phyloP scores from a whole-genome alignment of 1,140 invertebrate species.

The Vanessa tameamea region DNA sequence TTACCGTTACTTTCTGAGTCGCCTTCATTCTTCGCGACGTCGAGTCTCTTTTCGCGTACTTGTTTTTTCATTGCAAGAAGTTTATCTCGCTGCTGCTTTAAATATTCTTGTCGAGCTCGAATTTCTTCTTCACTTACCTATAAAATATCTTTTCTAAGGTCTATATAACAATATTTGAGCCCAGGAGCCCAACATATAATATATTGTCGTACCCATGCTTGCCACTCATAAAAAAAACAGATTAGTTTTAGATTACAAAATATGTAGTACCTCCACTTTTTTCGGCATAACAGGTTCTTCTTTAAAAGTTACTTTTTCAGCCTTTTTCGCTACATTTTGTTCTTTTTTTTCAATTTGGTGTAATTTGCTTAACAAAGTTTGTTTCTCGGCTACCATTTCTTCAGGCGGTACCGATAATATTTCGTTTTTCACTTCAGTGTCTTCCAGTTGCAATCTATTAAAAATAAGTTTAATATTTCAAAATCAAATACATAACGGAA shows the following conservation, averaged over 20 bases:
- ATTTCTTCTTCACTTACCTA: constrained; percentile 83
- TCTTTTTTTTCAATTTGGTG: constrained; percentile 65
- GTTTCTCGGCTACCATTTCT: constrained; percentile 66
- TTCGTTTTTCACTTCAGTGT: constrained; percentile 52
- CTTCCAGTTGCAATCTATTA: constrained; percentile 60
- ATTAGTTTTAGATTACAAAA: background rate
- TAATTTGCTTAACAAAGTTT: constrained; percentile 63
- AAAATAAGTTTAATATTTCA: background rate
- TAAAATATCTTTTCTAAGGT: background rate
- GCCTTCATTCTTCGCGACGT: constrained; percentile 70
- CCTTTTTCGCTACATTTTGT: constrained; percentile 33
- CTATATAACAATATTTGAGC: background rate
- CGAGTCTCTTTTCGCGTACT: constrained; percentile 89
- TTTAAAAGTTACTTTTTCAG: constrained; percentile 28
- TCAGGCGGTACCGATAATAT: constrained; percentile 57
- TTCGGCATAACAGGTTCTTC: constrained; percentile 23
- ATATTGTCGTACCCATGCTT: too few relatives aligned
- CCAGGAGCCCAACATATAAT: too few relatives aligned
- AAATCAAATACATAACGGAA: background rate
- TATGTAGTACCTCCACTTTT: constrained; percentile 56
- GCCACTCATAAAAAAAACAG: too few relatives aligned
- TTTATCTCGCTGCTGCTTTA: constrained; percentile 93
- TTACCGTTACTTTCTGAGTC: constrained; percentile 48
- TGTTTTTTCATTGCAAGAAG: constrained; percentile 93
- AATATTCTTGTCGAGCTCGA: constrained; percentile 89